These are phyloP conservation scores for Sandelia bainsii DNA, from an alignment of 2,797 vertebrate genomes.

Conservation along the genomic window DNA sequence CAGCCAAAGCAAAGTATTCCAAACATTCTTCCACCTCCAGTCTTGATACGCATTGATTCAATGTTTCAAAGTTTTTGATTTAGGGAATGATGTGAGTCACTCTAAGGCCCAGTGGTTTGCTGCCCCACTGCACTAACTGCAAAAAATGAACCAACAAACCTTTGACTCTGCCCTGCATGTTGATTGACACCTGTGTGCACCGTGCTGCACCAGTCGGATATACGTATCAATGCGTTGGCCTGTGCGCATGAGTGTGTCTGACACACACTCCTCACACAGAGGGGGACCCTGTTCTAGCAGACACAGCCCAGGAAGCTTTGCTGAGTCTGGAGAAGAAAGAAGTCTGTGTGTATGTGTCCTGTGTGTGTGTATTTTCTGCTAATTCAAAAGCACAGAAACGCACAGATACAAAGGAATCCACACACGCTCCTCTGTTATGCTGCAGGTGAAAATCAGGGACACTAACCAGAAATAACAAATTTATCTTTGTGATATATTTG, in stretches of 20 bases:
- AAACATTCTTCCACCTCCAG: not conserved
- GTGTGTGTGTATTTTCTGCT: constrained; percentile 39
- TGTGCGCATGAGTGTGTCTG: constrained; percentile 58
- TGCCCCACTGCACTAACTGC: constrained; percentile 18
- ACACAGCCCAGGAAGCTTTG: constrained; percentile 76
- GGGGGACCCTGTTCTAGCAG: constrained; percentile 73
- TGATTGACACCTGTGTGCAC: constrained; percentile 81
- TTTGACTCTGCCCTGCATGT: constrained; percentile 72
- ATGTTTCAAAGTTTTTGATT: constrained; percentile 24
- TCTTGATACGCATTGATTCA: not conserved
- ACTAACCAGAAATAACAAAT: constrained; percentile 31
- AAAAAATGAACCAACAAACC: constrained; percentile 63
- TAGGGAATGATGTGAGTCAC: not conserved
- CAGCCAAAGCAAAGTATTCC: not conserved
- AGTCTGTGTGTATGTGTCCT: constrained; percentile 63
- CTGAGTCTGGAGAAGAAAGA: constrained; percentile 73
- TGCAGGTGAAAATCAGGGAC: constrained; percentile 62
- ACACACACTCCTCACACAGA: constrained; percentile 71
- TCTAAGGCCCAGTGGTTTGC: not conserved
- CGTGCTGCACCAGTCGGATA: constrained; percentile 55
- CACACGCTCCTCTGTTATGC: constrained; percentile 48
- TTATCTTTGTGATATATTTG: constrained; percentile 54
- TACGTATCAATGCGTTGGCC: constrained; percentile 70
- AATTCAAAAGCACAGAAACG: constrained; percentile 36
- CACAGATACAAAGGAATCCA: constrained; percentile 25